phyloP scores from a whole-genome alignment of 2,113 vertebrate genomes.

The Mesoclemmys tuberculata region DNA sequence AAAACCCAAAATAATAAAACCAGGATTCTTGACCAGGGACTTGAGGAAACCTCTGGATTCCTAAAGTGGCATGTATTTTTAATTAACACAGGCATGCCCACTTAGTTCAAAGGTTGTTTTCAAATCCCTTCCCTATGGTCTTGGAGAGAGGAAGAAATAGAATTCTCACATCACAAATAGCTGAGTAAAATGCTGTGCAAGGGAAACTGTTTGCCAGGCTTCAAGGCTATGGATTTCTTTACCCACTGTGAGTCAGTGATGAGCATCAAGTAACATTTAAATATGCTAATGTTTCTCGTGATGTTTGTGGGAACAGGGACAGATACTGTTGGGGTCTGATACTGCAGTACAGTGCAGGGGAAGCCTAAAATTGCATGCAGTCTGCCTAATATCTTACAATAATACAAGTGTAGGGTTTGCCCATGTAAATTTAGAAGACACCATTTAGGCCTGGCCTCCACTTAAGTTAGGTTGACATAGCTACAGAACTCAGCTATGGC shows the following conservation, averaged over 20 bases:
- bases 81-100: not conserved
- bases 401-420: not conserved
- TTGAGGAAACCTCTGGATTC: not conserved
- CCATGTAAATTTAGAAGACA: accelerated
- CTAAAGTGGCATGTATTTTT: not conserved
- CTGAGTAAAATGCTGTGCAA: not conserved
- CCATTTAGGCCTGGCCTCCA: too few relatives aligned
- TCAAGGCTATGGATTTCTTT: not conserved
- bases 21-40: not conserved
- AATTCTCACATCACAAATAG: not conserved
- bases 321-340: not conserved
- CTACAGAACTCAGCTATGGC: not conserved
- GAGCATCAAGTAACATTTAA: not conserved
- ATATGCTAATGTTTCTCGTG: not conserved
- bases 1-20: not conserved
- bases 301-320: not conserved
- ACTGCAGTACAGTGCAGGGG: not conserved
- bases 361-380: constrained; percentile 31
- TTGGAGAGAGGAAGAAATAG: not conserved
- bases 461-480: not conserved
- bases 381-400: not conserved
- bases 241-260: not conserved
- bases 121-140: not conserved
- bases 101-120: not conserved
- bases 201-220: not conserved